Evolutionary conservation across 2,888 invertebrate genomes (phyloP).

Genomic region (Cynaeus angustus): DNA sequence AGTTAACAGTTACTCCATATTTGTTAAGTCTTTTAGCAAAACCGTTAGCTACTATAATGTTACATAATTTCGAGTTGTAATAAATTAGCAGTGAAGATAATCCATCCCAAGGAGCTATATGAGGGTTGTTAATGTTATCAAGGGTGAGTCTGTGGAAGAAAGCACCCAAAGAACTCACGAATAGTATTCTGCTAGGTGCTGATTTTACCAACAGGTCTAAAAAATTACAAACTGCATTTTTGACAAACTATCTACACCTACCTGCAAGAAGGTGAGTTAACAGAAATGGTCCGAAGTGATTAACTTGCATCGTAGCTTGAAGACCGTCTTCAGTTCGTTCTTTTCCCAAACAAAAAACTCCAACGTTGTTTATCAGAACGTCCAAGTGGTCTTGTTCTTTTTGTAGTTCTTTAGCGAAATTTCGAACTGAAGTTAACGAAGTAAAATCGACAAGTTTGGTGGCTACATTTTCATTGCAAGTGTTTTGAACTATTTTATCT

Average conservation of each 20-base stretch:
- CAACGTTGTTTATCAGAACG: constrained; percentile 80
- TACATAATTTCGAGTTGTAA: constrained; percentile 67
- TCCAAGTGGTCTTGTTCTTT: constrained; percentile 75
- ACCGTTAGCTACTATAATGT: constrained; percentile 65
- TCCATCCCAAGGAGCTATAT: constrained; percentile 51
- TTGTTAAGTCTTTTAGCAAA: constrained; percentile 64
- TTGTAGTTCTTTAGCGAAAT: constrained; percentile 78
- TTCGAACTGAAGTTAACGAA: constrained; percentile 75
- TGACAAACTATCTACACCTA: neutral
- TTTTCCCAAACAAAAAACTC: constrained; percentile 72
- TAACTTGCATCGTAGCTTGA: constrained; percentile 80
- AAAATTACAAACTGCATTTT: neutral
- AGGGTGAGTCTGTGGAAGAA: constrained; percentile 59
- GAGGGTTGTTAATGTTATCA: constrained; percentile 61
- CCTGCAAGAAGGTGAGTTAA: constrained; percentile 79
- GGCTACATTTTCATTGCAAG: constrained; percentile 68
- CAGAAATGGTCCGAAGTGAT: constrained; percentile 83
- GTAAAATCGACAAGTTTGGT: constrained; percentile 74
- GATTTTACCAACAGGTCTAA: constrained; percentile 66
- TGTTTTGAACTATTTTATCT: constrained; percentile 65
- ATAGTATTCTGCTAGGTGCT: constrained; percentile 66
- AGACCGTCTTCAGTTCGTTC: constrained; percentile 78
- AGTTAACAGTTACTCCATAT: constrained; percentile 66
- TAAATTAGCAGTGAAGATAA: constrained; percentile 58
- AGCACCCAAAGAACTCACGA: constrained; percentile 63